A percentile compares a stretch with the other conserved stretches of the same genome.
These are phyloP conservation scores for Lampris incognitus DNA, from an alignment of 2,113 vertebrate species.

Conservation along the genomic window DNA sequence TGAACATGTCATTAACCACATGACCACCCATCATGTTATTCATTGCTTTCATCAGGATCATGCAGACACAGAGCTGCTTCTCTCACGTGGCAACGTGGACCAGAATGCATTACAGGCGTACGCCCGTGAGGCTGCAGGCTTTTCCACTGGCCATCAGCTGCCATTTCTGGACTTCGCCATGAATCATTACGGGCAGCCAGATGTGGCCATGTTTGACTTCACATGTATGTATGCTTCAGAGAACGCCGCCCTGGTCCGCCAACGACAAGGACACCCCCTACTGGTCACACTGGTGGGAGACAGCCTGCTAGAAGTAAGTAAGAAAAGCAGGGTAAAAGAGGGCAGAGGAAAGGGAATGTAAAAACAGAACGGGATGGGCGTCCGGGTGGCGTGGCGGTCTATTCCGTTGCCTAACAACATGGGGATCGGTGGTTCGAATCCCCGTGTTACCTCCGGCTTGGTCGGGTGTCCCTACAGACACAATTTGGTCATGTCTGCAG, in stretches of 20 bases:
- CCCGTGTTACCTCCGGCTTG: too few relatives aligned
- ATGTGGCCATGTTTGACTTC: constrained; percentile 98
- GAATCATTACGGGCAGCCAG: constrained; percentile 95
- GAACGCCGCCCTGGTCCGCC: constrained; percentile 90
- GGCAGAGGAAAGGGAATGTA: neutral
- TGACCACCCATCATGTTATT: neutral
- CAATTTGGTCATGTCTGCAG: too few relatives aligned
- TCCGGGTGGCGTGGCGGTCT: too few relatives aligned
- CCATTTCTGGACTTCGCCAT: constrained; percentile 93
- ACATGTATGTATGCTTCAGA: constrained; percentile 97
- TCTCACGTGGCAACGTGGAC: constrained; percentile 92
- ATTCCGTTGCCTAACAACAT: too few relatives aligned
- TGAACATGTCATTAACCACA: too few relatives aligned
- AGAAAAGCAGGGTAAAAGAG: too few relatives aligned
- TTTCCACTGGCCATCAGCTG: constrained; percentile 94
- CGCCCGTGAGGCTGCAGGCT: constrained; percentile 90
- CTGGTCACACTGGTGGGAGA: constrained; percentile 94
- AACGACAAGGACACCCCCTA: constrained; percentile 87
- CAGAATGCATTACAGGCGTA: constrained; percentile 92
- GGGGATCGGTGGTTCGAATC: too few relatives aligned
- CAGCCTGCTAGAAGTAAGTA: constrained; percentile 92
- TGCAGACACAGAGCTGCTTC: constrained; percentile 88
- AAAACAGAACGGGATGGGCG: too few relatives aligned
- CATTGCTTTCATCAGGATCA: constrained; percentile 84
- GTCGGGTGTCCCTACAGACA: too few relatives aligned